Evolutionary conservation across 2,888 invertebrate genomes (phyloP), one percentile per base, ranked within the genome.

Genomic region (Hemithea aestivaria): DNA sequence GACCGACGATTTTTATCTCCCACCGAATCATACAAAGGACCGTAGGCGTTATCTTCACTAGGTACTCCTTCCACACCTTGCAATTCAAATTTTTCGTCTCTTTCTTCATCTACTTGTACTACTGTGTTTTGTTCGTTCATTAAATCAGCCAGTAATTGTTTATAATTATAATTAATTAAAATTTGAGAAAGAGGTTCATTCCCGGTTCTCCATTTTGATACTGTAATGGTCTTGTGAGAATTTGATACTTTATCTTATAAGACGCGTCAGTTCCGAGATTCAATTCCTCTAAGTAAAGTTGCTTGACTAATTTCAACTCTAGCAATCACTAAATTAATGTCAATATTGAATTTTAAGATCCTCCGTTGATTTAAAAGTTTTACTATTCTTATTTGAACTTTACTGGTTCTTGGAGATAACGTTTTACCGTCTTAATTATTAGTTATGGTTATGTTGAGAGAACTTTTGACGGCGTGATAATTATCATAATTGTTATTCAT

Each of bases 1-100:
- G 76, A 81, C 83, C 77, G 71, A 74, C 78, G 85, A 85, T 85
- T 84, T 83, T 83, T 82, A 87, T 87, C 87, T 70, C 75, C 70
- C 70, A 74, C 81, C 83, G 82, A 85, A 85, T 84, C 81, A 68
- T 75, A 73, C 70, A 70, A 78, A 75, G 80, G 73, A 75, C 71
- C 68, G 84, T 73, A 85, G 85, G 85, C 85, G 87, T 83, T 75
- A 59, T 74, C 73, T 66, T 65, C 67, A 40, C 51, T 54, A 53
- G 66, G 56, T 82, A 81, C 63, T 69, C 66, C 58, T 83, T 73
- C 56, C 57, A 54, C 84, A 40, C 54, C 46, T 36, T 35, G 29
- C 45, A 49, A 40, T 47, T 27, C 25, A 31, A 41, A 65, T 61
- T 41, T 20, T 48, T 53, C 48, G 41, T 83, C 83, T 73, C 73